Evolutionary conservation across 2,113 vertebrate genomes (phyloP).

Genomic region (Thamnaconus septentrionalis): DNA sequence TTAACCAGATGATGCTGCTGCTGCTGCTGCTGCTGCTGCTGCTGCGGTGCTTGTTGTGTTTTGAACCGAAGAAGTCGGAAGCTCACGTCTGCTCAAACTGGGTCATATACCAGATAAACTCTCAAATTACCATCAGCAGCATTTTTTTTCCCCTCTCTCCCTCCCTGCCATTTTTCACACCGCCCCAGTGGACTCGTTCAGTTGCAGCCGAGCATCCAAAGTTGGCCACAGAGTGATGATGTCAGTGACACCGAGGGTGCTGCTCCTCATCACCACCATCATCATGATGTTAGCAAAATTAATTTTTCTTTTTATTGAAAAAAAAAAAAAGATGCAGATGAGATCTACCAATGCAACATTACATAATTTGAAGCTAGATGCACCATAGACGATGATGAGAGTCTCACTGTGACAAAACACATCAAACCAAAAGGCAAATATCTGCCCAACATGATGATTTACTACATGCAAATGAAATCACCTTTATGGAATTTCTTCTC

Average conservation of each 20-base stretch:
- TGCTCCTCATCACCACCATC: neutral
- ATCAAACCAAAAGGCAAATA: neutral
- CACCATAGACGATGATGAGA: conserved; percentile 4
- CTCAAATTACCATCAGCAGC: conserved; percentile 24
- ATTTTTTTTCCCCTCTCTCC: neutral
- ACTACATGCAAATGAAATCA: too few relatives aligned
- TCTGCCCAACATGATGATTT: too few relatives aligned
- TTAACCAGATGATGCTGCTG: conserved; percentile 29
- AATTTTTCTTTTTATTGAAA: neutral
- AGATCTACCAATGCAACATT: conserved; percentile 51
- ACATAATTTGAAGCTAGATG: conserved; percentile 46
- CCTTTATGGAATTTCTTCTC: too few relatives aligned
- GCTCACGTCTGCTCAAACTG: conserved; percentile 25
- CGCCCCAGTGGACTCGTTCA: neutral
- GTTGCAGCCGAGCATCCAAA: neutral
- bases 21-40: neutral
- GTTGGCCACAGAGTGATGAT: conserved; percentile 6
- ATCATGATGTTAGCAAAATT: conserved; percentile 12
- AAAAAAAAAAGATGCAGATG: conserved; percentile 8
- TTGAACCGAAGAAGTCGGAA: conserved; percentile 20
- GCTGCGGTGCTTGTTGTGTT: too few relatives aligned
- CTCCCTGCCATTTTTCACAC: neutral
- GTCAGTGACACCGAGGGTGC: conserved; percentile 11
- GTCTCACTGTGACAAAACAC: conserved; percentile 14
- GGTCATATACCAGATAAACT: conserved; percentile 52